Percentiles rank a stretch among this genome's conserved stretches.
Conservation (phyloP, 2,888 invertebrate genomes). For the Melieria picta region DNA sequence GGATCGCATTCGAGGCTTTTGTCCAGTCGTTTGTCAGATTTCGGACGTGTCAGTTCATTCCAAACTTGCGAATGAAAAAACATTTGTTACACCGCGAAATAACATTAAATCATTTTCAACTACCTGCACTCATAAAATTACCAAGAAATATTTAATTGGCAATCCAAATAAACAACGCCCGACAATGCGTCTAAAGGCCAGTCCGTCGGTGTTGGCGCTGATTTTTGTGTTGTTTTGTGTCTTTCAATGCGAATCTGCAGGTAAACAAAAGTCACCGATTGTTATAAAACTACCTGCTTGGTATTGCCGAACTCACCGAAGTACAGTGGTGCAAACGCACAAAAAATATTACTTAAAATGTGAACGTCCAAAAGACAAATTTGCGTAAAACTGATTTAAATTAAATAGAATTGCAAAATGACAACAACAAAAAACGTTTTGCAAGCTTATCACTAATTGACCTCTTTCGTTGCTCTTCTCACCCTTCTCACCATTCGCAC, state of each 20-base stretch:
- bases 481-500: neutral
- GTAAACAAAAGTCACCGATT: conserved; percentile 46
- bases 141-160: neutral
- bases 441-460: too few species aligned
- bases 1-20: too few species aligned
- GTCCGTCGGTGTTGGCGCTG: conserved; percentile 26
- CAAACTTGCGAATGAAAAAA: conserved; percentile 3
- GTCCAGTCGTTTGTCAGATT: conserved; percentile 33
- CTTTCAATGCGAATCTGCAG: conserved; percentile 54
- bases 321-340: conserved; percentile 12
- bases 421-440: too few species aligned
- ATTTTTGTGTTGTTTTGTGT: conserved; percentile 39
- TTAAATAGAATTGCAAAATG: too few species aligned
- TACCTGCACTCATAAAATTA: neutral
- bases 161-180: conserved; percentile 13
- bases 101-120: conserved; percentile 1
- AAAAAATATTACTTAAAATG: neutral
- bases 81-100: neutral
- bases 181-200: conserved; percentile 32
- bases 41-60: conserved; percentile 30
- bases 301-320: neutral
- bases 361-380: too few species aligned
- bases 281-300: neutral
- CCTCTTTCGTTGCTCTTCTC: too few species aligned
- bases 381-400: too few species aligned